A percentile compares a stretch with the other conserved stretches of the same genome.
phyloP scores from a whole-genome alignment of 2,888 invertebrate species.

The Gibbula magus region DNA sequence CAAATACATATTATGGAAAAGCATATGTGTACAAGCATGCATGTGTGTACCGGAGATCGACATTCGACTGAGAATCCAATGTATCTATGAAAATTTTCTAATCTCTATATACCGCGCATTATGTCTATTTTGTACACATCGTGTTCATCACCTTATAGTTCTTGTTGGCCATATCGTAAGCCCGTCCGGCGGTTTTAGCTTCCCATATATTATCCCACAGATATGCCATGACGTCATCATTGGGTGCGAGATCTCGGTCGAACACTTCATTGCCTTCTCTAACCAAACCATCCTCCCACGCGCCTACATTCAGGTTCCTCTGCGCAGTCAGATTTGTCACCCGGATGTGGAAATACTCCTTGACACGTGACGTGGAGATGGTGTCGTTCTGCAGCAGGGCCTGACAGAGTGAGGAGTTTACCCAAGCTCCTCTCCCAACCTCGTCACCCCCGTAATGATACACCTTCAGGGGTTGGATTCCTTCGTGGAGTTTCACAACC shows the following conservation, averaged over 20 bases:
- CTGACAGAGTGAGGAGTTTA: slow-evolving; percentile 61
- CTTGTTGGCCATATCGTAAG: slow-evolving; percentile 66
- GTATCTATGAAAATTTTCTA: too few species aligned
- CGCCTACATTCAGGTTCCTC: slow-evolving; percentile 42
- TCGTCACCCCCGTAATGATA: slow-evolving; percentile 73
- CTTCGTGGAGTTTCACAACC: slow-evolving; percentile 38
- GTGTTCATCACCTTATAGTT: slow-evolving; percentile 63
- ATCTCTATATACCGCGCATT: too few species aligned
- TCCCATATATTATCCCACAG: slow-evolving; percentile 68
- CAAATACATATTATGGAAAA: too few species aligned
- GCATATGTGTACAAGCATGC: too few species aligned
- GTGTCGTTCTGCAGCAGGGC: slow-evolving; percentile 32
- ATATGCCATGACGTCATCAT: slow-evolving; percentile 55
- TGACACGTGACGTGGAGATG: slow-evolving; percentile 25
- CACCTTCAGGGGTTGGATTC: slow-evolving; percentile 57
- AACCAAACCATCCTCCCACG: slow-evolving; percentile 61
- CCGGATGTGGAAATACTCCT: slow-evolving; percentile 28
- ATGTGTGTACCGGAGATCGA: too few species aligned
- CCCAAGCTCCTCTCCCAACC: slow-evolving; percentile 64
- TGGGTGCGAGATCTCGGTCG: slow-evolving; percentile 28
- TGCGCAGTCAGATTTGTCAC: slow-evolving; percentile 4
- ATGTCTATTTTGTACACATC: too few species aligned
- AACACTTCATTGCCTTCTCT: slow-evolving; percentile 30
- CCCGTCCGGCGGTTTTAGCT: slow-evolving; percentile 49
- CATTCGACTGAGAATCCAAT: too few species aligned